Evolutionary conservation across 2,113 vertebrate genomes (phyloP), one percentile per base, ranked within the genome.

Genomic region (Numida meleagris): DNA sequence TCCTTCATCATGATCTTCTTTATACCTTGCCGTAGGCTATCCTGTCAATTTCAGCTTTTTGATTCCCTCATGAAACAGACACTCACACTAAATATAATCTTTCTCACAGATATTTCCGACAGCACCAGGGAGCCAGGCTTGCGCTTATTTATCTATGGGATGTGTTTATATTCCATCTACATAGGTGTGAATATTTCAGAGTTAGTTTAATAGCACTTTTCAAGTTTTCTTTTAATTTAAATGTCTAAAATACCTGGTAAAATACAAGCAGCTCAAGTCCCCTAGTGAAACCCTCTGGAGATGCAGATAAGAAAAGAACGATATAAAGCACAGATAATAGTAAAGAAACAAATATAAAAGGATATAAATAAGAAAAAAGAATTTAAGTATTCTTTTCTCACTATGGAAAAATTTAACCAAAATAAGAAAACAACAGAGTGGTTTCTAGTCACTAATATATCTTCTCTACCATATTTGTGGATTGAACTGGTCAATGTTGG

Each of bases 31-130:
- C 0, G 0, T 48, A 79, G 94, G 89, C 82, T 51, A 68, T 61
- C 34, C 43, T 73, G 62, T 91, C 66, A 58, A 68, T 85, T 91
- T 79, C 66, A 86, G 70, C 50, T 57, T 88, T 95, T 77, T 94
- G 42, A 82, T 45, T 74, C 48, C 40, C 24, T 82, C 24, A 16
- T 58, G 66, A 78, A 92, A 53, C 53, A 78, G 38, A 38, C 17
- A 15, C 20, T 86, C 48, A 63, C 23, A 24, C 19, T 12, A 65
- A 84, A 48, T 40, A 86, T 72, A 88, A 75, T 67, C 51, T 77
- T 66, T 88, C 40, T 90, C 70, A 80, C 31, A 74, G 67, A 62
- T 68, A 10, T 79, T 94, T 67, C 34, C 2, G 6, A 87, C 93
- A 87, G 45, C 58, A 83, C 8, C n/a, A 61, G 62, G 36, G 58